Evolutionary conservation across 2,888 invertebrate genomes (phyloP), one percentile per base, ranked within the genome.

Genomic region (Hemithea aestivaria): DNA sequence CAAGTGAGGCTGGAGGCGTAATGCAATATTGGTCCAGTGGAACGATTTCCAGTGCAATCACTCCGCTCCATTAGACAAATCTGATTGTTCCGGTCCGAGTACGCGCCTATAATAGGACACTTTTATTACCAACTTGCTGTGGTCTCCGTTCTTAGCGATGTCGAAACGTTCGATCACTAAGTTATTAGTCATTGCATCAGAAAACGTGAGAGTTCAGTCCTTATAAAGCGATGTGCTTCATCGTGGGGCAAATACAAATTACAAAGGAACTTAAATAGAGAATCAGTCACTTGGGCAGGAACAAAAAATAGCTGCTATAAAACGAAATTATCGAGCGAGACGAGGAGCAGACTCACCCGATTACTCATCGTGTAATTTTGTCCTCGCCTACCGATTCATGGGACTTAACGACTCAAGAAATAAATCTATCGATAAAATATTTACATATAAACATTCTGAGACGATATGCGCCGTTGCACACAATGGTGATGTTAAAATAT

Each of bases 381-480:
- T 76, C 72, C 64, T 66, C 59, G 63, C 58, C 51, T 59, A 60
- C 58, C 54, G 59, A 16, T 16, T 4, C 16, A 16, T n/a, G 55
- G 58, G 61, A 61, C 69, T 64, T 50, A 62, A 60, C 56, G 58
- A 61, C 63, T 70, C 58, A 53, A 66, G 60, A 56, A 70, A 80
- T 81, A 80, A 78, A 75, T 75, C 73, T 75, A 76, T 81, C 78
- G 61, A 77, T 78, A 81, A 76, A 76, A 81, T 81, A 75, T 81
- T 78, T 76, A 79, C 69, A 26, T 16, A 33, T 36, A n/a, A n/a
- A 36, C 36, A 29, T 73, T 74, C 74, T 74, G 70, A 71, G 74
- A 66, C 71, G 74, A 65, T 67, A 64, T 70, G 77, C 77, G 62
- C 64, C 72, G 63, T 49, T 74, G 72, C 71, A 70, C 74, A 80